phyloP scores from a whole-genome alignment of 2,888 invertebrate genomes.

The Crioceris asparagi region DNA sequence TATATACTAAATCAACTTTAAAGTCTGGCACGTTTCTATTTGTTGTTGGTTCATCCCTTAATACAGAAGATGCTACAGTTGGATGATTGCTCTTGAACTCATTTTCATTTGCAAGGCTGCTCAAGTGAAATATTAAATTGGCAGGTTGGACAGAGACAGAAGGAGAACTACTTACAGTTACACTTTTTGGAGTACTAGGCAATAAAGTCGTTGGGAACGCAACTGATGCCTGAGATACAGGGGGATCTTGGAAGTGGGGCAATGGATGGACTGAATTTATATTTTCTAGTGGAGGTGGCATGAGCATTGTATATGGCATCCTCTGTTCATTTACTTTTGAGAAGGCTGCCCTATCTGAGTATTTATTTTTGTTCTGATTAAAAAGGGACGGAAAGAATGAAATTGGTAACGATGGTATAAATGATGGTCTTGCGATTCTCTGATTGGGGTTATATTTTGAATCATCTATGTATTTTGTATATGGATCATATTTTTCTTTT shows the following conservation, averaged over 20 bases:
- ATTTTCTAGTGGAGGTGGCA: constrained; percentile 55
- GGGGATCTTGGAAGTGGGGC: constrained; percentile 6
- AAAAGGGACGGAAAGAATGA: constrained; percentile 22
- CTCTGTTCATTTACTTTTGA: constrained; percentile 40
- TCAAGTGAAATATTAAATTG: constrained; percentile 55
- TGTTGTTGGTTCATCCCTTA: too few species aligned
- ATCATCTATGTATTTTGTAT: constrained; percentile 41
- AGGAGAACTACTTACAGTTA: constrained; percentile 20
- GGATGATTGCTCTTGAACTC: constrained; percentile 35
- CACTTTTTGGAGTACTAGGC: constrained; percentile 13
- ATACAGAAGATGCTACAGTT: constrained; percentile 15
- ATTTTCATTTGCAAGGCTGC: constrained; percentile 39
- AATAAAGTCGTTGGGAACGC: constrained; percentile 10
- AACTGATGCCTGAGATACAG: constrained; percentile 2
- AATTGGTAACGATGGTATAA: constrained; percentile 37
- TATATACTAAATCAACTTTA: constrained; percentile 18
- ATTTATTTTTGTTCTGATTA: constrained; percentile 27
- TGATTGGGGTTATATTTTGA: constrained; percentile 37
- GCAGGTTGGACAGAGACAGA: constrained; percentile 50
- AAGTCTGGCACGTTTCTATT: constrained; percentile 15
- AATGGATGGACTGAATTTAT: constrained; percentile 28
- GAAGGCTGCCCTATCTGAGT: constrained; percentile 19
- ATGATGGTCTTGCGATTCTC: constrained; percentile 31
- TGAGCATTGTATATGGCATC: constrained; percentile 54
- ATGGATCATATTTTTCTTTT: constrained; percentile 36